Conservation (phyloP, 2,888 invertebrate species). For the Campoplex nolae region DNA sequence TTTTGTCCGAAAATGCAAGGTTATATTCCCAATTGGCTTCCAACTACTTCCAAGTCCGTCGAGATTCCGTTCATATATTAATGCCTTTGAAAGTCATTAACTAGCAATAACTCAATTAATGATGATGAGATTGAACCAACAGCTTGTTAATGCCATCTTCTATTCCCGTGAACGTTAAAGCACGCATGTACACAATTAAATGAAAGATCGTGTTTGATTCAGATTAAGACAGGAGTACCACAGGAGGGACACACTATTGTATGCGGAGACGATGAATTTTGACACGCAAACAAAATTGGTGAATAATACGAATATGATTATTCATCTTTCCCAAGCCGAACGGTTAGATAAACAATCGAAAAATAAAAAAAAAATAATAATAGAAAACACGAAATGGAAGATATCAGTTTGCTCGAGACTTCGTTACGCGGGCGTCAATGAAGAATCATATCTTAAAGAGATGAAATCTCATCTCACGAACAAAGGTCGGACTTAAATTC, state of each 20-base stretch:
- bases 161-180: not conserved
- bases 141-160: not conserved
- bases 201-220: not conserved
- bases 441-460: constrained; percentile 52
- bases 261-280: not conserved
- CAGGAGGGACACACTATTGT: not conserved
- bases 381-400: constrained; percentile 18
- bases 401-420: constrained; percentile 34
- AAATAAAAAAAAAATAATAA: not conserved
- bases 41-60: no score
- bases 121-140: not conserved
- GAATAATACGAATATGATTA: not conserved
- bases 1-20: no score
- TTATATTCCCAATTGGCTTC: no score
- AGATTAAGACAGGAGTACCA: not conserved
- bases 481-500: constrained; percentile 8
- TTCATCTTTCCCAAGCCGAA: constrained; percentile 17
- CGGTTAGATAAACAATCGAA: not conserved
- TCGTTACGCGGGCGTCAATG: constrained; percentile 53
- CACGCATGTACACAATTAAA: not conserved
- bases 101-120: not conserved
- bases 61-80: no score
- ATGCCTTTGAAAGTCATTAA: not conserved
- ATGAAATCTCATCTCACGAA: constrained; percentile 59
- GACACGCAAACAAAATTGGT: not conserved